Base-by-base conservation (phyloP, 1,140 invertebrate species). In the Magallana gigas region DNA sequence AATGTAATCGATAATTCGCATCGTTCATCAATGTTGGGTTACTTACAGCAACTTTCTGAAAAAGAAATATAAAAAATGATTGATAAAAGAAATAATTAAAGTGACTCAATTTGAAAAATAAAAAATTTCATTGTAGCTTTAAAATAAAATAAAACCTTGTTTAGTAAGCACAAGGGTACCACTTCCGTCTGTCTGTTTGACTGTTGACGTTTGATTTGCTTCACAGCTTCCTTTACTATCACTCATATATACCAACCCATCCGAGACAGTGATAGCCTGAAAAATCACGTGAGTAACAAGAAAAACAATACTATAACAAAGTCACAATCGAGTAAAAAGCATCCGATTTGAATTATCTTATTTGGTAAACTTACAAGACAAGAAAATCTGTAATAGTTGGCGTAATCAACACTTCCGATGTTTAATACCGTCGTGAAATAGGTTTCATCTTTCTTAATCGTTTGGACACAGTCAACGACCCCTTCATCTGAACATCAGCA, bases 41-140 rank as follows among this genome's bases (percentile, higher is more conserved):
- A 83, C 81, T 83, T 83, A 83, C 81, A 83, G 57, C 81, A 83
- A 58, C 48, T 83, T n/a, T 83, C 81, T 83, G 81, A 57, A 83
- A 83, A 57, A 58, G 1, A 82, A 11, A 83, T 57, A 82, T 82
- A 14, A 83, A 83, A 16, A 14, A n/a, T 29, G 9, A 57, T 14
- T 11, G 8, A 83, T 23, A 57, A 57, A 57, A 58, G 0, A 58
- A n/a, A n/a, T 83, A 4, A 14, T 18, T 14, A 57, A 8, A 57
- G 11, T 57, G 2, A 71, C 2, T 12, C 57, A 56, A 12, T 9
- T 80, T 80, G n/a, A 6, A 80, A 56, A 80, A 12, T 9, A 80
- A 29, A 1, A 36, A 1, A 80, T 9, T 80, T 80, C 14, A 18
- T 48, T 80, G 29, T 12, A 80, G 2, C 9, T 57, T 9, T 16